phyloP scores from a whole-genome alignment of 2,113 vertebrate species.

The Callaeas wilsoni region DNA sequence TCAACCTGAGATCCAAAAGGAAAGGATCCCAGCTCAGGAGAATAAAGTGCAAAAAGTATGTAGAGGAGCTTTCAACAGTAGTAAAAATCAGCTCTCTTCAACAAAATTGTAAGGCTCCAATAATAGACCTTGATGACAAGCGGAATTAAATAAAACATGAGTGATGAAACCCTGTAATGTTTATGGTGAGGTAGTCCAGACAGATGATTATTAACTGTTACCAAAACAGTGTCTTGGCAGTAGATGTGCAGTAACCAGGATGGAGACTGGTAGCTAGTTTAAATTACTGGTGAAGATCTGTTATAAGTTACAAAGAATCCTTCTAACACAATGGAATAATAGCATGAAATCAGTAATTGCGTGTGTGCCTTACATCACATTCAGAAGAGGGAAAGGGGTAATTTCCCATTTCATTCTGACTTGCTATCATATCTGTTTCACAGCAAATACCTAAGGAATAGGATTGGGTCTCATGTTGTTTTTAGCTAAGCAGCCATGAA shows the following conservation, averaged over 20 bases:
- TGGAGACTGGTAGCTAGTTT: conserved; percentile 48
- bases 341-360: neutral
- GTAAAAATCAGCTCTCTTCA: conserved; percentile 66
- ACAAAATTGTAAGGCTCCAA: conserved; percentile 67
- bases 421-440: neutral
- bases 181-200: conserved; percentile 73
- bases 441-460: conserved; percentile 24
- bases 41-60: conserved; percentile 50
- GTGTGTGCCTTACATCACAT: neutral
- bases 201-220: conserved; percentile 79
- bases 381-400: neutral
- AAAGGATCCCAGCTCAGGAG: conserved; percentile 17
- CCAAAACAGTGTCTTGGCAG: conserved; percentile 75
- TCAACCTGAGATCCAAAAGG: conserved; percentile 12
- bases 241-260: conserved; percentile 53
- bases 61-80: conserved; percentile 65
- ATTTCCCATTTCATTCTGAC: conserved; percentile 33
- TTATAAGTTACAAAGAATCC: neutral
- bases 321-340: conserved; percentile 1
- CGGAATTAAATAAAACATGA: conserved; percentile 78
- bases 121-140: conserved; percentile 79
- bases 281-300: conserved; percentile 47
- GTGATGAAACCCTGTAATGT: conserved; percentile 77
- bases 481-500: neutral
- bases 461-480: neutral